Conservation (phyloP, 2,797 vertebrate species). For the Acanthurus leucopareius region DNA sequence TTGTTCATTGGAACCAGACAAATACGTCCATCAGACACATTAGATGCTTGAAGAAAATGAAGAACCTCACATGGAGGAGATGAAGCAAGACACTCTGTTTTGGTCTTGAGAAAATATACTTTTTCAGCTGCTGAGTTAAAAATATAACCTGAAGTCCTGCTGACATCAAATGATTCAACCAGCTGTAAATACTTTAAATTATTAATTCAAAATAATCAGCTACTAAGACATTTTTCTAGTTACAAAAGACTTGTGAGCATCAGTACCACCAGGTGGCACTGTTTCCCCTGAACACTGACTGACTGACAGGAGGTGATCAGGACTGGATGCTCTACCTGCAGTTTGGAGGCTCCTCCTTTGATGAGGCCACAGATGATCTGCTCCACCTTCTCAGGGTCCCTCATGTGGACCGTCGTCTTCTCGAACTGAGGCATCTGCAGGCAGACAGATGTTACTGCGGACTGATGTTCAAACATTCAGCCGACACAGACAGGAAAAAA, state of each 20-base stretch:
- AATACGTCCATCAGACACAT: background rate
- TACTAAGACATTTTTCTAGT: too few species aligned
- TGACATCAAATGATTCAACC: too few species aligned
- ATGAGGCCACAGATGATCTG: slow-evolving; percentile 97
- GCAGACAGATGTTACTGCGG: background rate
- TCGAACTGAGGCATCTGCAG: slow-evolving; percentile 98
- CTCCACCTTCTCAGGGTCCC: slow-evolving; percentile 94
- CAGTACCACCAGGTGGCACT: slow-evolving; percentile 11
- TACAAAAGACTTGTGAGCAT: too few species aligned
- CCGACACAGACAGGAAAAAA: background rate
- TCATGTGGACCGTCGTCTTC: slow-evolving; percentile 95
- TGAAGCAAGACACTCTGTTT: too few species aligned
- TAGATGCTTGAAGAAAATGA: background rate
- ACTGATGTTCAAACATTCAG: background rate
- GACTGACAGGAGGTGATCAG: background rate
- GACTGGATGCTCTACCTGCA: slow-evolving; percentile 87
- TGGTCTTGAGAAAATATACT: too few species aligned
- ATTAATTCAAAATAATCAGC: too few species aligned
- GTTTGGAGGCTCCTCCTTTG: slow-evolving; percentile 95
- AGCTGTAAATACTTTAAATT: background rate
- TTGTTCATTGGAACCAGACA: background rate
- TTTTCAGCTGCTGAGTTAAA: too few species aligned
- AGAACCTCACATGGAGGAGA: background rate
- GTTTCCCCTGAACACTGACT: background rate
- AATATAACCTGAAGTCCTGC: too few species aligned